Base-by-base conservation (phyloP, 2,888 invertebrate genomes). In the Cremastinae sp. region DNA sequence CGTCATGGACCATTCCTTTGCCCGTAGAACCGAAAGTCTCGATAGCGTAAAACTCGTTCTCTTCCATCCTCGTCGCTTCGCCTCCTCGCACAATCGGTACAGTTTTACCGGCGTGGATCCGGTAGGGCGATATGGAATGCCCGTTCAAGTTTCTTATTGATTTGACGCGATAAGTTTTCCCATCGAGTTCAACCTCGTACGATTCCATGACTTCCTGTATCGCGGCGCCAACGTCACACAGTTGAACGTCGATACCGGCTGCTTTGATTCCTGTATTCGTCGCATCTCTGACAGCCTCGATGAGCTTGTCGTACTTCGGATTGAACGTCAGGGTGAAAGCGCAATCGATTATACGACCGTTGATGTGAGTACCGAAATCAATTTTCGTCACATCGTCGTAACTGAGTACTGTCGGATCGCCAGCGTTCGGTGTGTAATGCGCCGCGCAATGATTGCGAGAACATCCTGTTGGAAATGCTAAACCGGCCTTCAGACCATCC, bases 191-290 rank as follows among this genome's bases (percentile, higher is more conserved):
- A 4, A 99, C 94, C 91, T 99, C 99, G 89, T 99, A 98, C 0
- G 98, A 98, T 88, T 99, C 99, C 99, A 99, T 99, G 0, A 98
- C 98, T 92, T 99, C 99, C 89, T 99, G 99, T 82, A 99, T 97
- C 0, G 97, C 96, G 78, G 97, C 96, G 9, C 96, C 99, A 80
- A 99, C 95, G 86, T 99, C 99, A 90, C 99, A 98, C 73, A 99
- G 92, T 87, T 97, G 94, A 0, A 98, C 99, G 90, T 99, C 99
- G 78, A 99, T 98, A 12, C 99, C 99, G 0, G 97, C 95, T 78
- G 95, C 96, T 88, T 93, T 95, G 82, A 99, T 99, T 28, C 99
- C 99, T 1, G 99, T 98, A 88, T 99, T 98, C 0, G 99, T 99
- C 2, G 99, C 99, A 89, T 98, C 99, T 83, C 96, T 94, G 0